Evolutionary conservation across 2,797 vertebrate genomes (phyloP), one percentile per base, ranked within the genome.

Genomic region (Yasuhikotakia modesta): DNA sequence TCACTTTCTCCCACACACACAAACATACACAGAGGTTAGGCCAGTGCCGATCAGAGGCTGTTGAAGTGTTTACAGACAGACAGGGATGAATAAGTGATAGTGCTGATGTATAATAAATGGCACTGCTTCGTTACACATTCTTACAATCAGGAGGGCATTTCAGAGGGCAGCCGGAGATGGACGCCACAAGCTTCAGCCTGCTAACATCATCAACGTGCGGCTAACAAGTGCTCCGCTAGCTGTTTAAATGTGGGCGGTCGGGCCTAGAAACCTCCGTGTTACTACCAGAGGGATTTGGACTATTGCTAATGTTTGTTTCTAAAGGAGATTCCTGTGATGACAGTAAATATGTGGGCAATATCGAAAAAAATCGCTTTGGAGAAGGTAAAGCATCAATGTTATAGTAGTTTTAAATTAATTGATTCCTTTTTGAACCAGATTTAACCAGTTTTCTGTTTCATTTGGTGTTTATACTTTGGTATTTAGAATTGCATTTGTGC

Each of bases 11-110:
- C 71, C 46, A 27, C 46, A 76, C 75, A 70, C 24, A 72, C 55
- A 77, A 65, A 77, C 75, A 72, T 60, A 68, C 53, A 55, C 81
- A 69, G 57, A 48, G 53, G 53, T 66, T 65, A 63, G 24, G 30
- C 48, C 83, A 30, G 73, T 72, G 82, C 83, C 77, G 82, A 89
- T 89, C 86, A 87, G 87, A 89, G 77, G 79, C 84, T 85, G 83
- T 81, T 82, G 85, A 87, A 87, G 81, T 90, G 90, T 92, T 91
- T 90, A 89, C 91, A 91, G 88, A 91, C 89, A 82, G 86, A 89
- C 89, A 80, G 82, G 76, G 88, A 92, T 93, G 84, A 93, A 93
- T 93, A 93, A 93, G 92, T 92, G 86, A 93, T 93, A 88, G 79
- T 75, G 83, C 86, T 90, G 89, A 92, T 93, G 87, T 86, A 93